These are phyloP conservation scores for Cyprinodon diabolis DNA, from an alignment of 2,797 vertebrate species.

Conservation along the genomic window DNA sequence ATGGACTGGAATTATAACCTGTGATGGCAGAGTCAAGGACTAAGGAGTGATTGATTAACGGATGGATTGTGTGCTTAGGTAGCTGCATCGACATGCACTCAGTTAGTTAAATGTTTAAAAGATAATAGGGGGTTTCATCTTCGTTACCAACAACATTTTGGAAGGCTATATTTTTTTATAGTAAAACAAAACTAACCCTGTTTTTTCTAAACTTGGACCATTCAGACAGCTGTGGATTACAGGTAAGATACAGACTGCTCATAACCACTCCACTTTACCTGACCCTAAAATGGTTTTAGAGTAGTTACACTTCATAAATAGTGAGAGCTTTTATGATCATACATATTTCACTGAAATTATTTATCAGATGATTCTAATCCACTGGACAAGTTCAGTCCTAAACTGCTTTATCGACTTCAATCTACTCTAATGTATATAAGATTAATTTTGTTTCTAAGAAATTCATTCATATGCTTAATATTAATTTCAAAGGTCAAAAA, in stretches of 20 bases:
- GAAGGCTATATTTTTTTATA: background rate
- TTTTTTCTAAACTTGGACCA: background rate
- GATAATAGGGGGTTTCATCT: background rate
- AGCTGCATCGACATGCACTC: no score
- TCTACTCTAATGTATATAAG: no score
- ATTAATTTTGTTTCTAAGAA: slow-evolving; percentile 24
- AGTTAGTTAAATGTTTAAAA: background rate
- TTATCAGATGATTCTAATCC: background rate
- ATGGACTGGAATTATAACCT: no score
- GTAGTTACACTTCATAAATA: slow-evolving; percentile 17
- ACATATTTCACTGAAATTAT: slow-evolving; percentile 5
- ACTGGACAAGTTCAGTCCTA: background rate
- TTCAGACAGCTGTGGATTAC: background rate
- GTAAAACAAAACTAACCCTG: background rate
- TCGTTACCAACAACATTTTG: background rate
- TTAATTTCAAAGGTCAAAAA: slow-evolving; percentile 16
- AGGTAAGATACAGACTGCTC: background rate
- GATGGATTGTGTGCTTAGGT: no score
- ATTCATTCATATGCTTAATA: slow-evolving; percentile 32
- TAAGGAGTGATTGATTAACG: no score
- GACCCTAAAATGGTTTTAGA: background rate
- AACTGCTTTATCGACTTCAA: no score
- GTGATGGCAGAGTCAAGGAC: no score
- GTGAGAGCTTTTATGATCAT: slow-evolving; percentile 24
- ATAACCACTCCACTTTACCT: background rate